phyloP scores from a whole-genome alignment of 2,113 vertebrate species.

The Lathamus discolor region DNA sequence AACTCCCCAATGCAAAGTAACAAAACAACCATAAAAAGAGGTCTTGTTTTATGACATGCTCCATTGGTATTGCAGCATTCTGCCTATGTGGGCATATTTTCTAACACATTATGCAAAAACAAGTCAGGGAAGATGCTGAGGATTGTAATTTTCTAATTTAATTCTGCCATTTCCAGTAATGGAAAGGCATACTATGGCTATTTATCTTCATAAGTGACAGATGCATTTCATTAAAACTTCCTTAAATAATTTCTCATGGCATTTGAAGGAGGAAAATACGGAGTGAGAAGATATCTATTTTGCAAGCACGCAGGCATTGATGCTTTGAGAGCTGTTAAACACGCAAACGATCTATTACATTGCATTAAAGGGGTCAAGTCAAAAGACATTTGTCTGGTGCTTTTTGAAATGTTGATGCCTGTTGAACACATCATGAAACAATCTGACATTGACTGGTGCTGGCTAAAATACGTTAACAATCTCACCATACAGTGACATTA shows the following conservation, averaged over 20 bases:
- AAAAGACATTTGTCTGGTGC: slow-evolving; percentile 53
- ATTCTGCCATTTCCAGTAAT: slow-evolving; percentile 85
- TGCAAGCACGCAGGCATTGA: slow-evolving; percentile 48
- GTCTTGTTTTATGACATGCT: slow-evolving; percentile 63
- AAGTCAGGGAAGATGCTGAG: slow-evolving; percentile 79
- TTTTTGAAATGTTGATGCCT: slow-evolving; percentile 52
- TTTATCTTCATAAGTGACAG: slow-evolving; percentile 84
- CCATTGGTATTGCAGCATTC: slow-evolving; percentile 68
- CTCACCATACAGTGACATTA: slow-evolving; percentile 17
- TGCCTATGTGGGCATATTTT: slow-evolving; percentile 79
- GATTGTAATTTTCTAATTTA: slow-evolving; percentile 83
- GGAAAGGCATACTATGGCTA: slow-evolving; percentile 75
- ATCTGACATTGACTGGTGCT: slow-evolving; percentile 44
- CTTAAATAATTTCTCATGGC: slow-evolving; percentile 78
- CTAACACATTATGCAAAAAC: slow-evolving; percentile 82
- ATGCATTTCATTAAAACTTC: slow-evolving; percentile 83
- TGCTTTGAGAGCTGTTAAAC: slow-evolving; percentile 72
- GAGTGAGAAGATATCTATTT: slow-evolving; percentile 66
- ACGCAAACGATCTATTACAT: slow-evolving; percentile 51
- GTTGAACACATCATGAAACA: slow-evolving; percentile 47
- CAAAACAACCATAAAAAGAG: slow-evolving; percentile 58
- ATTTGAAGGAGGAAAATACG: slow-evolving; percentile 64
- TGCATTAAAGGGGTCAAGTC: slow-evolving; percentile 70
- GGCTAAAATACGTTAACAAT: slow-evolving; percentile 57
- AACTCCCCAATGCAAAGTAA: slow-evolving; percentile 43